Base-by-base conservation (phyloP, 2,888 invertebrate genomes). In the Lucinisca nassula region DNA sequence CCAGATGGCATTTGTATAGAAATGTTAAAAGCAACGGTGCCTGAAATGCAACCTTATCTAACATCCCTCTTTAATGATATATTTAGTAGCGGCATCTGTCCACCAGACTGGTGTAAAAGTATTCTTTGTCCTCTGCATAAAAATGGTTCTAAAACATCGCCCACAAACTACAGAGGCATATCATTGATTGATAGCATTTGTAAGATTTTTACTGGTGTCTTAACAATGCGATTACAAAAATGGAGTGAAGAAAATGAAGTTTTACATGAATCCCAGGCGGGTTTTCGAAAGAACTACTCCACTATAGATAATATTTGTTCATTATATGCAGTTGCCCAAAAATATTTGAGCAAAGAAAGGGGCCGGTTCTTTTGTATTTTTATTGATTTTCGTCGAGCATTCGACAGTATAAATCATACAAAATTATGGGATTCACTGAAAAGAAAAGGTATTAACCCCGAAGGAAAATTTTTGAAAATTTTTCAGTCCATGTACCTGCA, bases 1-100 rank as follows among this genome's bases (percentile, higher is more conserved):
- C 61, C 61, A 12, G 61, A 61, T 61, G 61, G 61, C 8, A 24
- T 61, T 24, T 61, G 61, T 27, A 61, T 61, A 27, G 61, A 61
- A 17, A 61, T 61, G 61, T 61, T 30, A 27, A 61, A 61, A 17
- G 61, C 30, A 3, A 30, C 30, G 24, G 2, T 61, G 6, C 27
- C 24, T 17, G 32, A 72, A 49, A 79, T 83, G 24, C 24, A 58
- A 17, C 81, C 77, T 6, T 85, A 55, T 81, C 55, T 85, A 24
- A 37, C 32, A n/a, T 8, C 55, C 0, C 70, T 82, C 21, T 82
- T 82, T 67, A 85, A 79, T 51, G 35, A 67, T 38, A 85, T 85
- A 35, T 88, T 45, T 79, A 72, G 79, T 35, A 49, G 70, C 1
- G 79, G 77, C 14, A n/a, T 76, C 30, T 88, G 82, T 55, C 85